These are phyloP conservation scores for Synergus laeviventris DNA, from an alignment of 2,888 invertebrate species.

Conservation along the genomic window DNA sequence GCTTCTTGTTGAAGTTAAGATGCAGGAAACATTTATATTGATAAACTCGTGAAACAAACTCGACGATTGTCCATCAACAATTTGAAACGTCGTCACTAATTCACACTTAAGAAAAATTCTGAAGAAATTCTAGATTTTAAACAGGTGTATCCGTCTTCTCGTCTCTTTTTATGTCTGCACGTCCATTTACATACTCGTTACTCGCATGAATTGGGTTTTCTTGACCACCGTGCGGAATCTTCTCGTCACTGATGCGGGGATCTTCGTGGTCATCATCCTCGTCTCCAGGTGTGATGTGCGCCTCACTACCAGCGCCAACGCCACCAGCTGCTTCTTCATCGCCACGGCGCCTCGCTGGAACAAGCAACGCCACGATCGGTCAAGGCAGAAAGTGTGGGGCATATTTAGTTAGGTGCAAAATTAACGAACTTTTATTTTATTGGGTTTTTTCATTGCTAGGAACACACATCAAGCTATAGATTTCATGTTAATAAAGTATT, in stretches of 20 bases:
- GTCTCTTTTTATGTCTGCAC: constrained; percentile 78
- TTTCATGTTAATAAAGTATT: background rate
- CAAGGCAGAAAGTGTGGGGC: constrained; percentile 70
- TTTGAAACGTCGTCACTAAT: constrained; percentile 16
- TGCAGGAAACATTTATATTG: background rate
- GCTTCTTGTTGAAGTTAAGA: background rate
- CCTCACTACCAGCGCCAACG: constrained; percentile 79
- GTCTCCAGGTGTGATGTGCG: constrained; percentile 80
- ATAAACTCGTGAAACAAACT: background rate
- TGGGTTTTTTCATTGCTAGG: background rate
- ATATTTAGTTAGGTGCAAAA: constrained; percentile 38
- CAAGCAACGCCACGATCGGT: constrained; percentile 76
- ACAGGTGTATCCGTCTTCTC: constrained; percentile 79
- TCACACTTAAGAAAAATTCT: background rate
- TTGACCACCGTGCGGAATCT: constrained; percentile 73
- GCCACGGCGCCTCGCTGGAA: constrained; percentile 76
- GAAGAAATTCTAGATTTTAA: constrained; percentile 67
- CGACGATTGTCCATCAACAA: constrained; percentile 16
- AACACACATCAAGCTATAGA: background rate
- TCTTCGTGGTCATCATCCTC: constrained; percentile 73
- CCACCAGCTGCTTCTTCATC: constrained; percentile 79
- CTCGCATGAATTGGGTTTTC: constrained; percentile 77
- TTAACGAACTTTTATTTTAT: background rate
- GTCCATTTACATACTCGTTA: constrained; percentile 80
- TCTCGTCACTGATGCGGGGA: constrained; percentile 73